Base-by-base conservation (phyloP, 2,797 vertebrate species). In the Argya squamiceps region DNA sequence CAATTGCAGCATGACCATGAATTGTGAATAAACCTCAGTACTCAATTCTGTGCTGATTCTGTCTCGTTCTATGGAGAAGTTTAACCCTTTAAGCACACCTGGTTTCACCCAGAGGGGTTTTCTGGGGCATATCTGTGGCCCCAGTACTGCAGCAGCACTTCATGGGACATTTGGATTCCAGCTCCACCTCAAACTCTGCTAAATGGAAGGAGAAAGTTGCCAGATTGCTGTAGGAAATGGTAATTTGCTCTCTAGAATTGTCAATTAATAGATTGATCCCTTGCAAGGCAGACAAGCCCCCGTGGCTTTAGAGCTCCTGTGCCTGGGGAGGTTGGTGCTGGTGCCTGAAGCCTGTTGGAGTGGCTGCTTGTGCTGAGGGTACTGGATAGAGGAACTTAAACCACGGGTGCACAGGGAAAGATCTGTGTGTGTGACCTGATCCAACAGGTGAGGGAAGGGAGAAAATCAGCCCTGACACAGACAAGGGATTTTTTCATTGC, bases 1-100 rank as follows among this genome's bases (percentile, higher is more conserved):
- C 73, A 75, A 79, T 65, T 92, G 65, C 56, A 89, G 92, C 95
- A 94, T 91, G 88, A 60, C 93, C 89, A 78, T 82, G 75, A 91
- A n/a, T 80, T 84, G 75, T 88, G 58, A 96, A 96, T 95, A 95
- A 96, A 97, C 59, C 73, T 74, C 70, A 26, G 52, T 92, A 46
- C 65, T 41, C 50, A 64, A 26, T 71, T 67, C 30, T 4, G 10
- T 7, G 2, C 46, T 23, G 46, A 3, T 67, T 91, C 44, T 52
- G 84, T 67, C 67, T 94, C 6, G 0, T 63, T 95, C 24, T 20
- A 0, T 73, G 5, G 24, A 6, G 26, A 56, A 84, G 4, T 43
- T 53, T 6, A 68, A 46, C 12, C 56, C 43, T 67, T 36, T 2
- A 4, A 43, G 17, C 9, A 8, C 12, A 3, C 34, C n/a, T 69